These are phyloP conservation scores for Polymixis flavicincta DNA, from an alignment of 2,888 invertebrate genomes.

Conservation along the genomic window DNA sequence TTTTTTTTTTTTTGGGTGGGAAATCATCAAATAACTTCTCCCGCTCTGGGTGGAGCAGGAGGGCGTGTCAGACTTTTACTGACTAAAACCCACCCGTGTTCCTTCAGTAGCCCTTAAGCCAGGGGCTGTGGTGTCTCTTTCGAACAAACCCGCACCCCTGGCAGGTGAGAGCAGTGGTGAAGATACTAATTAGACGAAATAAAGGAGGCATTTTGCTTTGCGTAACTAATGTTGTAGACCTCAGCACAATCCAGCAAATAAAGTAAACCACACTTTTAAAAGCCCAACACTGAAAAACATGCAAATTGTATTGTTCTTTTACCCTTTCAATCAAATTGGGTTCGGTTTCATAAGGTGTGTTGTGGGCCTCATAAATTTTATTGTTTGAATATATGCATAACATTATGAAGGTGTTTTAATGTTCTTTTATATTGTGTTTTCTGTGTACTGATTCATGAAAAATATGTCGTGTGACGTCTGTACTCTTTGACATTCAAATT, in stretches of 20 bases:
- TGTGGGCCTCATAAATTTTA: conserved; percentile 50
- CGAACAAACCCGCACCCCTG: no score
- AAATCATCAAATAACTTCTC: no score
- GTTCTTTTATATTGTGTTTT: conserved; percentile 16
- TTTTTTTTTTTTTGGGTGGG: no score
- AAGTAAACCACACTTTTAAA: conserved; percentile 16
- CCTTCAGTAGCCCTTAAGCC: no score
- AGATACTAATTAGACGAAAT: background rate
- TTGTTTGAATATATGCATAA: conserved; percentile 54
- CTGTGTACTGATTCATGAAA: conserved; percentile 7
- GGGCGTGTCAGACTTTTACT: no score
- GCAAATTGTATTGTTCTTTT: conserved; percentile 58
- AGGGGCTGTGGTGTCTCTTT: no score
- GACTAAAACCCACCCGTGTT: no score
- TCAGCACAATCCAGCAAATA: background rate
- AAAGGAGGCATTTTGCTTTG: background rate
- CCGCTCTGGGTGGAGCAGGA: no score
- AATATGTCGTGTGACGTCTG: background rate
- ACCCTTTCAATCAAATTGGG: conserved; percentile 55
- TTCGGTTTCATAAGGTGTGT: conserved; percentile 38
- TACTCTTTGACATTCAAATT: background rate
- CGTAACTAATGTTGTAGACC: no score
- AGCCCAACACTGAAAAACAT: conserved; percentile 44
- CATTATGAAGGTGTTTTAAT: conserved; percentile 35
- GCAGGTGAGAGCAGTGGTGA: background rate